Evolutionary conservation across 2,888 invertebrate genomes (phyloP), one percentile per base, ranked within the genome.

Genomic region (Zeuzera pyrina): DNA sequence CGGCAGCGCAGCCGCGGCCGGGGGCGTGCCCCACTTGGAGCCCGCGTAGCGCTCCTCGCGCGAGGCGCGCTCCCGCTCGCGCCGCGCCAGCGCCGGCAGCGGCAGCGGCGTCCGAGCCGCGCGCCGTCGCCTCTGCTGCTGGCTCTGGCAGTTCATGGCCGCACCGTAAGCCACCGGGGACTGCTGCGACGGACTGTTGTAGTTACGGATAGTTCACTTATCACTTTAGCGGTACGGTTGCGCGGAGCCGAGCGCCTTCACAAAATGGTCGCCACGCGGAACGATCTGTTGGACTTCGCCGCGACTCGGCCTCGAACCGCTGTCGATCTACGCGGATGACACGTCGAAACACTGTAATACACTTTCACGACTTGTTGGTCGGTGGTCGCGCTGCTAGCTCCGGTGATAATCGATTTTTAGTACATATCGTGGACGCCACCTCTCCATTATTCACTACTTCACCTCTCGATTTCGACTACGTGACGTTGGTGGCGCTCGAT

Each of bases 1-100:
- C 37, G 93, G 93, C 57, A 93, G 77, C 42, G 89, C 89, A 49
- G 88, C 88, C 26, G 93, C 91, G 35, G 91, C 88, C 30, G 93
- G 93, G 33, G 93, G 90, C 49, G 91, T 91, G 57, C 91, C 91
- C 84, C 92, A 93, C 70, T 92, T 93, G 63, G 92, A 90, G 59
- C 89, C 92, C 43, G 93, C 93, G 66, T 72, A 77, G 43, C 78
- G 73, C 52, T 76, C 77, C 33, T 64, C 63, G 24, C 73, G 52
- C 14, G 26, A 15, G 13, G 21, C 29, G 22, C 23, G 15, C 25
- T 44, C 61, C 35, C 63, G 53, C 25, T 46, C 51, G 22, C 49
- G 40, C 35, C 55, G 41, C 39, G 40, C 25, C 36, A 51, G 37
- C 31, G 45, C 49, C 7, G 69, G 58, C 43, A 58, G 43, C 22